phyloP scores from a whole-genome alignment of 2,888 invertebrate species.

The Standfussiana lucernea region DNA sequence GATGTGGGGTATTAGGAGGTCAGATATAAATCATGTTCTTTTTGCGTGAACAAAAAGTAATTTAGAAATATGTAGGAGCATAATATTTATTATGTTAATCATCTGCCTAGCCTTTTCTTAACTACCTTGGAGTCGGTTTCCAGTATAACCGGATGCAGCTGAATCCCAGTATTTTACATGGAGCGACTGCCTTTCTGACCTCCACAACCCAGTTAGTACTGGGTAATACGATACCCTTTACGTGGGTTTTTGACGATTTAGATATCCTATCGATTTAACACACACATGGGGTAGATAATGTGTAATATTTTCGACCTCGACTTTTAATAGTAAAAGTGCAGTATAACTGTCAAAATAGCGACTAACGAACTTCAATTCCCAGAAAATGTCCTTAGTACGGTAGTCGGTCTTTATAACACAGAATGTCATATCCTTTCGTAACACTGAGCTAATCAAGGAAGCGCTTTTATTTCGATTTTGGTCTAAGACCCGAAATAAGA shows the following conservation, averaged over 20 bases:
- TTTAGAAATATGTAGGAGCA: not conserved
- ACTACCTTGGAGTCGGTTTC: not conserved
- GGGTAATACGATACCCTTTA: not conserved
- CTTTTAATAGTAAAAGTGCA: not conserved
- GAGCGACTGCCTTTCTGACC: not conserved
- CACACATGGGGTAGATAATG: not conserved
- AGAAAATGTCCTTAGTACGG: not conserved
- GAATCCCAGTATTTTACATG: not conserved
- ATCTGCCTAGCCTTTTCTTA: not conserved
- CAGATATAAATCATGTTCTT: constrained; percentile 9
- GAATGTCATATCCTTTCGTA: too few species aligned
- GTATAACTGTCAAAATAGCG: not conserved
- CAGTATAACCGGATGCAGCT: not conserved
- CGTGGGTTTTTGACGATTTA: not conserved
- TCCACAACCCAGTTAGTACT: not conserved
- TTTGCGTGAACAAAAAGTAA: not conserved
- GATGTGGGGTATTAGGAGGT: not conserved
- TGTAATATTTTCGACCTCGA: too few species aligned
- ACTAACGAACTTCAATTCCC: not conserved
- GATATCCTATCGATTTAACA: not conserved
- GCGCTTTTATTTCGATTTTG: not conserved
- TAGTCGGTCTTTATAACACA: too few species aligned
- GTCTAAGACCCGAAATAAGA: not conserved
- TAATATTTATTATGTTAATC: not conserved
- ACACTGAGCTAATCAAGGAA: too few species aligned